phyloP scores from a whole-genome alignment of 2,888 invertebrate species.

The Platerodrilus igneus region DNA sequence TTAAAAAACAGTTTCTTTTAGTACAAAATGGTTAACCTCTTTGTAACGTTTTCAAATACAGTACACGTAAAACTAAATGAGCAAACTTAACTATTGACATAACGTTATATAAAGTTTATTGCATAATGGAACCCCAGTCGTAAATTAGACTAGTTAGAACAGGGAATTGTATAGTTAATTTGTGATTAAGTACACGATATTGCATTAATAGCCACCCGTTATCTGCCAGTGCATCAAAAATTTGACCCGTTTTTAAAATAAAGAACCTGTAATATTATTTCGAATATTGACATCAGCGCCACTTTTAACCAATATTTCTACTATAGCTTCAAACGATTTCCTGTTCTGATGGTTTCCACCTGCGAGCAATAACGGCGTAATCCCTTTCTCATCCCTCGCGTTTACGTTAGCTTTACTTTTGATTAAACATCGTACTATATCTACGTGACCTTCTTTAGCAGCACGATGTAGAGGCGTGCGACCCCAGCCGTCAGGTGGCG shows the following conservation, averaged over 20 bases:
- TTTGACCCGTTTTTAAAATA: background rate
- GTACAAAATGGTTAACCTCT: too few relatives aligned
- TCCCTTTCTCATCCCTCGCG: constrained; percentile 40
- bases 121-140: too few relatives aligned
- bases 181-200: too few relatives aligned
- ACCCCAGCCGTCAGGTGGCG: constrained; percentile 42
- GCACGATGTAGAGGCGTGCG: constrained; percentile 45
- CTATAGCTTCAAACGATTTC: constrained; percentile 38
- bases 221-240: background rate
- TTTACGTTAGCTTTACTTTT: constrained; percentile 40
- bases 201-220: too few relatives aligned
- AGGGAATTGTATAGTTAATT: too few relatives aligned
- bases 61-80: too few relatives aligned
- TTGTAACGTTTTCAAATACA: too few relatives aligned
- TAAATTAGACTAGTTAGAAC: too few relatives aligned
- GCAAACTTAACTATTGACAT: too few relatives aligned
- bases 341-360: constrained; percentile 38
- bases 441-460: constrained; percentile 41
- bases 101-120: too few relatives aligned
- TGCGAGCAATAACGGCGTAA: constrained; percentile 45
- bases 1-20: too few relatives aligned
- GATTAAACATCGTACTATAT: constrained; percentile 40
- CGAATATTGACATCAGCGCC: constrained; percentile 36
- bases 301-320: constrained; percentile 39
- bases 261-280: constrained; percentile 18